Percentiles rank a stretch among this genome's conserved stretches.
Conservation (phyloP, 2,113 vertebrate species). For the Lichenostomus cassidix region DNA sequence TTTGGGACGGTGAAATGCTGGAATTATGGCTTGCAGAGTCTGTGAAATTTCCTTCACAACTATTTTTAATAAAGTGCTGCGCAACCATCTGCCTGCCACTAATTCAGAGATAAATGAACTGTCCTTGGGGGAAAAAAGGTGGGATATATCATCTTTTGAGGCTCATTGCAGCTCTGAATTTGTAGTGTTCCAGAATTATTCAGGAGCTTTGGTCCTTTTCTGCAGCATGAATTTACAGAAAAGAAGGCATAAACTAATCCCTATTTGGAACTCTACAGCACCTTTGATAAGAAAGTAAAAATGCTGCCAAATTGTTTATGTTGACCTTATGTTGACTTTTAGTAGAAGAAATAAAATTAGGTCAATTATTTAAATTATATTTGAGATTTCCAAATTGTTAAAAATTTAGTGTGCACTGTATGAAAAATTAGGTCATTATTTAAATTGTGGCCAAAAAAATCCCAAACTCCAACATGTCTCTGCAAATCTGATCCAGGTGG, state of each 20-base stretch:
- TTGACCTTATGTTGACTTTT: not conserved
- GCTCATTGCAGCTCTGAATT: not conserved
- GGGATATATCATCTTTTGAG: not conserved
- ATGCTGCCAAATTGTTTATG: not conserved
- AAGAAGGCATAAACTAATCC: not conserved
- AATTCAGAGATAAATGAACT: not conserved
- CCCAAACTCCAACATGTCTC: conserved; percentile 7
- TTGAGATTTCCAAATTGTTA: not conserved
- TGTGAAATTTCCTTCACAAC: not conserved
- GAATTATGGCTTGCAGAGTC: not conserved
- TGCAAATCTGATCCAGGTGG: conserved; percentile 3
- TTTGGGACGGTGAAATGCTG: not conserved
- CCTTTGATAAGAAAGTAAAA: not conserved
- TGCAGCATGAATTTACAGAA: not conserved
- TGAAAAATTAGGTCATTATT: conserved; percentile 19
- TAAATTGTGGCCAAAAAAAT: not conserved
- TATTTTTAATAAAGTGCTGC: not conserved
- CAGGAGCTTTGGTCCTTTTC: not conserved
- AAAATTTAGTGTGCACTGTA: not conserved
- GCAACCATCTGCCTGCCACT: not conserved
- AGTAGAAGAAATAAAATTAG: not conserved
- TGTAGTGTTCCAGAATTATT: not conserved
- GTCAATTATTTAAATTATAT: not conserved
- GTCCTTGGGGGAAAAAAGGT: not conserved
- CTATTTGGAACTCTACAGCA: not conserved